Base-by-base conservation (phyloP, 1,140 invertebrate genomes). In the Drosophila biarmipes region DNA sequence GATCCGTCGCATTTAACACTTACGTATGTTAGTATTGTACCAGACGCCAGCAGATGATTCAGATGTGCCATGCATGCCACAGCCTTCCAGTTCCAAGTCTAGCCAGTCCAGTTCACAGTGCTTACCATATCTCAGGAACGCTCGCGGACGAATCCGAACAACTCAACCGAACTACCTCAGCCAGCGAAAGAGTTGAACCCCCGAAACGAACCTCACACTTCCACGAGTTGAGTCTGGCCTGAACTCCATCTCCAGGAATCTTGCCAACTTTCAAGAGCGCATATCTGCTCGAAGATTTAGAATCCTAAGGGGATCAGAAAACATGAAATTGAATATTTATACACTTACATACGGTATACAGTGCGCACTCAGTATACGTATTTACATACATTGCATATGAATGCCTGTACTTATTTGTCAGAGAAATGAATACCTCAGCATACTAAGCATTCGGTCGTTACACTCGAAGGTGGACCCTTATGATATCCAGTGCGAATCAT, bases 111-210 rank as follows among this genome's bases (percentile, higher is more conserved):
- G 62, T 73, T 61, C 42, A 69, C 40, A 63, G 69, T 73, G 57
- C 69, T 73, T 73, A 85, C 72, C 78, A 82, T 82, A 78, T 81
- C 81, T 86, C 81, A 86, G 81, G 81, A 81, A 86, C 43, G 71
- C 63, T 57, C 56, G 56, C 77, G 56, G 54, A 66, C 45, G 17
- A 56, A 35, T 55, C 63, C 43, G 55, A 55, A 58, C 37, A 45
- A 46, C 78, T 75, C 57, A 78, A 87, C 84, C 75, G 67, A 81
- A 87, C 81, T 86, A 86, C 84, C 82, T 89, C 82, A 86, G 51
- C 55, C 63, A 58, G 62, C 54, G 49, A 52, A 61, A 59, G 64
- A 68, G 64, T 69, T 68, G 74, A 66, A 59, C 15, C 56, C 80
- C 57, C 57, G 52, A 61, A 78, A 51, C 59, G 15, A 64, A 67